Percentiles rank a stretch among this genome's conserved stretches.
Evolutionary conservation across 2,113 vertebrate genomes (phyloP).

Genomic region (Macrotis lagotis): DNA sequence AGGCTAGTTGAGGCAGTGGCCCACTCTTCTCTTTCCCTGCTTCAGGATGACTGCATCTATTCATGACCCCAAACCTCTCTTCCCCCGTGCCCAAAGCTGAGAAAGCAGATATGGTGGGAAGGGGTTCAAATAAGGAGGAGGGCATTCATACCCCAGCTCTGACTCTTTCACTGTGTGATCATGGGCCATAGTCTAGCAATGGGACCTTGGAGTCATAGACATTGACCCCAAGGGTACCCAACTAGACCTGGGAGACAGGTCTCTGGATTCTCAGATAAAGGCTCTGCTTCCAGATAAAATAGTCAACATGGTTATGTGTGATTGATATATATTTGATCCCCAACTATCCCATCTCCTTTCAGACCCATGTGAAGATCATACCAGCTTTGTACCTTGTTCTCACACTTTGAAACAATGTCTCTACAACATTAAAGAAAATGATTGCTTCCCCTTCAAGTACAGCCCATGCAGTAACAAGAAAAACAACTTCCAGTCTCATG

Average conservation of each 20-base stretch:
- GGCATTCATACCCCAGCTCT: not conserved
- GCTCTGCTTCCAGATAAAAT: not conserved
- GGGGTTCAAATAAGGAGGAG: not conserved
- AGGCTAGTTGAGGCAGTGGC: not conserved
- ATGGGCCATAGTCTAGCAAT: not conserved
- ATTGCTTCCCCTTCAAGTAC: too few species aligned
- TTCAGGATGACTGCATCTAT: not conserved
- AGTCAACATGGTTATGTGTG: not conserved
- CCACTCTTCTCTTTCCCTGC: not conserved
- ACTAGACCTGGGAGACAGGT: not conserved
- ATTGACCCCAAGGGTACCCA: not conserved
- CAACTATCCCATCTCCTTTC: not conserved
- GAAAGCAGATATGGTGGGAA: not conserved
- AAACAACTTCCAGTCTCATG: not conserved
- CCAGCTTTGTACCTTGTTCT: fast-evolving
- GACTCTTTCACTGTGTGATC: not conserved
- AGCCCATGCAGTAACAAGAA: fast-evolving
- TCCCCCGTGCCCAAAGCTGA: not conserved
- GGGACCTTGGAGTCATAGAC: not conserved
- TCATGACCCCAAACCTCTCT: not conserved
- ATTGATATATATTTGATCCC: not conserved
- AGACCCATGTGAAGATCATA: not conserved
- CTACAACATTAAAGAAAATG: not conserved
- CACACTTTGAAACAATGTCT: not conserved
- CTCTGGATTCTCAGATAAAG: too few species aligned